Conservation (phyloP, 2,113 vertebrate genomes). For the Oncorhynchus masou region DNA sequence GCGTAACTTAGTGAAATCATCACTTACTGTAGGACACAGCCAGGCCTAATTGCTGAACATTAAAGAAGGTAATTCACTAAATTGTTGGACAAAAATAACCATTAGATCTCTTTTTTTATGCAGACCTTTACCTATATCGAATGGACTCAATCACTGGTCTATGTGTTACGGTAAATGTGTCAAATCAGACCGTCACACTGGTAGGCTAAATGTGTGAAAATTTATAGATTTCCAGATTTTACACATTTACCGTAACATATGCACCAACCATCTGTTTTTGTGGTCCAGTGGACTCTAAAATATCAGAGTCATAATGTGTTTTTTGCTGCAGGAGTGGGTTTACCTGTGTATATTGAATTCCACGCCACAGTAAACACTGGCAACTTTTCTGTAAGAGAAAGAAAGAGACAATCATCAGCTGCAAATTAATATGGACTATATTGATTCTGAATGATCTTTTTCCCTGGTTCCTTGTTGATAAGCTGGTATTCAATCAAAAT, state of each 20-base stretch:
- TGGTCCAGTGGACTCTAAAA: neutral
- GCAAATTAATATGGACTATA: neutral
- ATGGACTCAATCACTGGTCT: too few species aligned
- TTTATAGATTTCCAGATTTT: too few species aligned
- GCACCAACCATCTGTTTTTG: too few species aligned
- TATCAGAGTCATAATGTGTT: neutral
- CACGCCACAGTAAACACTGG: conserved; percentile 46
- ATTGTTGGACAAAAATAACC: neutral
- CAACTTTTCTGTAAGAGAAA: conserved; percentile 59
- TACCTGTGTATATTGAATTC: conserved; percentile 64
- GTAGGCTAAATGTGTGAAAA: too few species aligned
- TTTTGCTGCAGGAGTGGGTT: neutral
- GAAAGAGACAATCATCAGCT: neutral
- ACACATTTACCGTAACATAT: too few species aligned
- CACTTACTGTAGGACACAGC: neutral
- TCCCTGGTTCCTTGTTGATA: neutral
- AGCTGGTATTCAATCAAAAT: neutral
- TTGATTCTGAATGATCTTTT: neutral
- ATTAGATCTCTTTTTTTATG: neutral
- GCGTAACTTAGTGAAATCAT: neutral
- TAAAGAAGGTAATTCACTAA: neutral
- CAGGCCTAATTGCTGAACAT: too few species aligned
- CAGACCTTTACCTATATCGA: too few species aligned
- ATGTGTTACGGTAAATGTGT: too few species aligned
- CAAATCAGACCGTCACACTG: too few species aligned